Evolutionary conservation across 1,140 invertebrate species (phyloP).

Genomic region (Radopholus similis): DNA sequence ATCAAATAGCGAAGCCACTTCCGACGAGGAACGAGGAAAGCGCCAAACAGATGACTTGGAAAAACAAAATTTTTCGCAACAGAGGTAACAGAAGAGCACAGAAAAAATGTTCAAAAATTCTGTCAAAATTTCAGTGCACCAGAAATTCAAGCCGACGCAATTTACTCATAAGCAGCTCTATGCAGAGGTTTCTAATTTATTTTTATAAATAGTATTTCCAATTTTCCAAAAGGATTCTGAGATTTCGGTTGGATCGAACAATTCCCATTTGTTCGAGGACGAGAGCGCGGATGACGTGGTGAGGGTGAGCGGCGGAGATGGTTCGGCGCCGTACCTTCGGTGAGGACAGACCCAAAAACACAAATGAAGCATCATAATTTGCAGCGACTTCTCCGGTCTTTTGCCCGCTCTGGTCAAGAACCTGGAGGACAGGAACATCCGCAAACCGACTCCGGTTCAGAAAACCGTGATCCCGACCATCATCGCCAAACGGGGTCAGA

Average conservation of each 20-base stretch:
- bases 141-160: slow-evolving; percentile 4
- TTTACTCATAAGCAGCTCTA: not conserved
- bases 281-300: not conserved
- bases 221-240: not conserved
- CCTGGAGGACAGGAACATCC: not conserved
- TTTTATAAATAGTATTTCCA: not conserved
- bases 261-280: not conserved
- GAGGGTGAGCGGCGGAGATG: not conserved
- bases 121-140: no score
- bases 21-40: no score
- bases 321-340: not conserved
- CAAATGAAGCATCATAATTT: not conserved
- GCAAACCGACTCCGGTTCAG: slow-evolving; percentile 7
- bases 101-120: no score
- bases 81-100: no score
- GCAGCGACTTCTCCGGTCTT: slow-evolving; percentile 7
- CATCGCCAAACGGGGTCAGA: not conserved
- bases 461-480: slow-evolving; percentile 12
- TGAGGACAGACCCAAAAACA: not conserved
- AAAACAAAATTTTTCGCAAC: no score
- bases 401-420: not conserved
- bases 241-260: not conserved
- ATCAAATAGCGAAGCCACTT: no score
- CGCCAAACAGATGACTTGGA: no score
- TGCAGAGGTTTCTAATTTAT: not conserved